Base-by-base conservation (phyloP, 2,888 invertebrate species). In the Erebia epiphron region DNA sequence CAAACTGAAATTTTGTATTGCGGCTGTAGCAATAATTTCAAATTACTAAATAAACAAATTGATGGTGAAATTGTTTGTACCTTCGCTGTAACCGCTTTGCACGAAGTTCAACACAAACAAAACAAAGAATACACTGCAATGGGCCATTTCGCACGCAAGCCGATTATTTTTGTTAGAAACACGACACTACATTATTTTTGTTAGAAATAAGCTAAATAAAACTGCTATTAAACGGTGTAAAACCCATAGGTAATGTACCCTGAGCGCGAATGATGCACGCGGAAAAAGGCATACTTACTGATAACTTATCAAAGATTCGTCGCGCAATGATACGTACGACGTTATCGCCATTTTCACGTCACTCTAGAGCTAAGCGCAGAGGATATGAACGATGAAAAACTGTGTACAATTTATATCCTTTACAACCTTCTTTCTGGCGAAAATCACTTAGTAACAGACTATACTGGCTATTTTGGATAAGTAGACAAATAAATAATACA, bases 241-340 rank as follows among this genome's bases (percentile, higher is more conserved):
- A 67, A 41, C 67, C 18, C 67, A 62, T 50, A 57, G 21, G 56
- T 57, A 54, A 56, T 63, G 62, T 66, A 61, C 68, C 61, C 67
- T 62, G 58, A 69, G 54, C 70, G 56, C 60, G 58, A 56, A 68
- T 56, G 67, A 73, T 77, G 70, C 72, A 74, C 74, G 74, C 69
- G 67, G 60, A 84, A 86, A 83, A 84, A 80, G 75, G 80, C 78
- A 77, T 75, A 77, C 73, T 83, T 75, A 77, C 74, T 83, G 88
- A 88, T 90, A 89, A 70, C 80, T 82, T 91, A 91, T 91, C 90
- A 85, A 75, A 81, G 86, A 90, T 89, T 82, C 82, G 81, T 80
- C 77, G 80, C 80, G 82, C 77, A 78, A 79, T 76, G 86, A 77
- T 77, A 76, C 68, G 62, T 68, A 68, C 67, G 35, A 21, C 66